Base-by-base conservation (phyloP, 1,140 invertebrate species). In the Ptiloglossa arizonensis region DNA sequence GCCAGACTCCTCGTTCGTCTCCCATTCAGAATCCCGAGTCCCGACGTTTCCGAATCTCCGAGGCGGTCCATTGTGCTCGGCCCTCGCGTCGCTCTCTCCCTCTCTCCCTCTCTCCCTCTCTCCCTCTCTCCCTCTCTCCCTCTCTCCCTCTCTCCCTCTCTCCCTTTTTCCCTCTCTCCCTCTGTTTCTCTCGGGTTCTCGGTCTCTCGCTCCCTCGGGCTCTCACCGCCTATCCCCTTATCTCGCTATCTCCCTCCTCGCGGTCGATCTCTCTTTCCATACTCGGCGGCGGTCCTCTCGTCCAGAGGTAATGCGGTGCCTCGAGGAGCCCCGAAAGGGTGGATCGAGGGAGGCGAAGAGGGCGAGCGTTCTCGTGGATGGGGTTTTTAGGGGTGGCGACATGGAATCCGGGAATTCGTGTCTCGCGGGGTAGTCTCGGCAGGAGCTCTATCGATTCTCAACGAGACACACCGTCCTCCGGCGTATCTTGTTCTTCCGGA, bases 41-140 rank as follows among this genome's bases (percentile, higher is more conserved):
- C 81, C 89, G 86, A 90, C 89, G 86, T 90, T 90, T 90, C 89
- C 89, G 89, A 90, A 87, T 90, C 88, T 89, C 86, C 81, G 79
- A 83, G 83, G 82, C 83, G 76, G 77, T 79, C 83, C 83, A 89
- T 90, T 90, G 88, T 89, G 86, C 70, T 77, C 87, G 73, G 81
- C 85, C 79, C 86, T 83, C 56, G 57, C 68, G 62, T 64, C 60
- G 56, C 79, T 78, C 78, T 48, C 63, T 80, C 84, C 68, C 59
- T 44, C 78, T 63, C 83, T 78, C 78, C 75, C 56, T 54, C 57
- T 71, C 70, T 70, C 59, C 52, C 41, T 27, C 57, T 19, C n/a
- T 54, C 24, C 63, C 67, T 68, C 60, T 50, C 56, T 75, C 57
- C 57, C 52, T 50, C 59, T 59, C 22, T 2, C 27, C 11, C 27